phyloP scores from a whole-genome alignment of 2,797 vertebrate species.

The Pseudocheirus occidentalis region DNA sequence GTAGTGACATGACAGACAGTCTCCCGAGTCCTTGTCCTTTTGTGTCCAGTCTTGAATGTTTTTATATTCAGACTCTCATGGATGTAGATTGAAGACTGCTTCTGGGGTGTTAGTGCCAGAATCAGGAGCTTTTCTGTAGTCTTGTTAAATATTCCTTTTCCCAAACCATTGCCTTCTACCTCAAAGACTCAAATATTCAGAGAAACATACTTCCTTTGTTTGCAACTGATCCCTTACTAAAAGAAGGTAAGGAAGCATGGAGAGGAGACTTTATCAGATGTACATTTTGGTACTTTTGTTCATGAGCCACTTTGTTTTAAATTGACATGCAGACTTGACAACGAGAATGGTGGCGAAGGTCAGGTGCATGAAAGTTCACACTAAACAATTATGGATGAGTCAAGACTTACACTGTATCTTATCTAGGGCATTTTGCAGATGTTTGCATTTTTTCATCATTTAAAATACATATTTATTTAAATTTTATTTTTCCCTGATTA shows the following conservation, averaged over 20 bases:
- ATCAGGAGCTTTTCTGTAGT: constrained; percentile 78
- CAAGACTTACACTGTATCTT: constrained; percentile 70
- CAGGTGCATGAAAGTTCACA: constrained; percentile 80
- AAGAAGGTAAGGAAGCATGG: constrained; percentile 66
- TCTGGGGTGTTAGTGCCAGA: constrained; percentile 76
- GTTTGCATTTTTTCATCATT: background rate
- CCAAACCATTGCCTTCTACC: constrained; percentile 77
- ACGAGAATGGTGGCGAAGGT: constrained; percentile 81
- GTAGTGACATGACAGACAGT: constrained; percentile 74
- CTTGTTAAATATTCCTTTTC: constrained; percentile 76
- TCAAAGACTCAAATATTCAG: constrained; percentile 73
- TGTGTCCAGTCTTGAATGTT: constrained; percentile 75
- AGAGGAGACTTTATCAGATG: constrained; percentile 67
- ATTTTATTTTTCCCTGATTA: background rate
- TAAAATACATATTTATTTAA: background rate
- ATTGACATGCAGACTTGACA: constrained; percentile 71
- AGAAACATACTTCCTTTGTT: constrained; percentile 78
- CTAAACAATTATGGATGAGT: constrained; percentile 79
- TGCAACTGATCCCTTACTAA: constrained; percentile 80
- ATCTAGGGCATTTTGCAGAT: constrained; percentile 77
- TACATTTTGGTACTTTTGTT: constrained; percentile 62
- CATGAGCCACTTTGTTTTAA: constrained; percentile 68
- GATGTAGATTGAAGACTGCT: constrained; percentile 61
- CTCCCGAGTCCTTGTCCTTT: constrained; percentile 79
- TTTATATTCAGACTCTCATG: constrained; percentile 67